These are phyloP conservation scores for Mastomys natalensis DNA, from an alignment of 2,113 vertebrate species.

Conservation along the genomic window DNA sequence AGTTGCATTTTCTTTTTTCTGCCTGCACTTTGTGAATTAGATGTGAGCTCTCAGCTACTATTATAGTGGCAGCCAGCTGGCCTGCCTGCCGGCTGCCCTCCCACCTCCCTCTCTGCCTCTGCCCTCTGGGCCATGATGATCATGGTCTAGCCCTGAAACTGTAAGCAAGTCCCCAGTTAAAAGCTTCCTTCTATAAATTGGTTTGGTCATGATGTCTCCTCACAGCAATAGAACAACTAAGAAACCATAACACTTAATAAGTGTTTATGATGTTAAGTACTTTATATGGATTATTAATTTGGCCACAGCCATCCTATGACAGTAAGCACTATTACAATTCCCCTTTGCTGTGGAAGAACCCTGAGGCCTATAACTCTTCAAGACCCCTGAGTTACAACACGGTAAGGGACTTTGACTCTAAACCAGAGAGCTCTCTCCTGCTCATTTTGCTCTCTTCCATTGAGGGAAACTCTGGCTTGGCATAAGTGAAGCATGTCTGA, in stretches of 20 bases:
- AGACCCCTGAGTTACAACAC: background rate
- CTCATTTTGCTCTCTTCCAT: background rate
- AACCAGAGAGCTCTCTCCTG: background rate
- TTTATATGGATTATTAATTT: slow-evolving; percentile 54
- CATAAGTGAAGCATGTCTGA: background rate
- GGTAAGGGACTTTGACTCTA: background rate
- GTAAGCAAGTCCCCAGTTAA: background rate
- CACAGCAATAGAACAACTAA: background rate
- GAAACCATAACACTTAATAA: slow-evolving; percentile 36
- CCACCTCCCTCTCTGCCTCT: background rate
- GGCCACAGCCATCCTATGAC: background rate
- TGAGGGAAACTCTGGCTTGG: background rate
- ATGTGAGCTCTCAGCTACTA: background rate
- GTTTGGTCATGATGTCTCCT: background rate
- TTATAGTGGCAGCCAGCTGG: background rate
- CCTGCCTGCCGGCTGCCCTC: background rate
- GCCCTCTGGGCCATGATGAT: background rate
- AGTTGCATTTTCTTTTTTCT: background rate
- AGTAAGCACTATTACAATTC: slow-evolving; percentile 36
- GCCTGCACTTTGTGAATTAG: background rate
- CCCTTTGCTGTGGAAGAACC: slow-evolving; percentile 4
- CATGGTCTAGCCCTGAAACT: background rate
- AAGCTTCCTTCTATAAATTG: background rate
- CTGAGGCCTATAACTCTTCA: background rate
- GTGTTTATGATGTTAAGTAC: slow-evolving; percentile 40